Percentiles rank a stretch among this genome's conserved stretches.
These are phyloP conservation scores for Penaeus indicus DNA, from an alignment of 1,140 invertebrate genomes.

Conservation along the genomic window DNA sequence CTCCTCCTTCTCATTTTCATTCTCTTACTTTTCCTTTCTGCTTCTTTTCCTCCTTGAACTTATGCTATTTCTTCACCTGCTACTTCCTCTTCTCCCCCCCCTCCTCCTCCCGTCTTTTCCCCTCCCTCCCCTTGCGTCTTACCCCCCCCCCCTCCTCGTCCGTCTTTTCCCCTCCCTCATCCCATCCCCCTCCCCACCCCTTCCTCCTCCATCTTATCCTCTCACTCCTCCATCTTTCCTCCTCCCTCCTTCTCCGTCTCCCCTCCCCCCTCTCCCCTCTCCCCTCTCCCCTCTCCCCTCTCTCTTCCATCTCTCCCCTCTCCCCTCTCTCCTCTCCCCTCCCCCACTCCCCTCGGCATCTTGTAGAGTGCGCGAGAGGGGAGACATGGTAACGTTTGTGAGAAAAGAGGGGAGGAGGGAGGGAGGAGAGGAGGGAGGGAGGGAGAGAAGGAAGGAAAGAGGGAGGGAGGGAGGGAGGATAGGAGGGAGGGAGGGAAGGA, in stretches of 20 bases:
- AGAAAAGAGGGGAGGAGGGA: not conserved
- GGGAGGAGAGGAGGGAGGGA: not conserved
- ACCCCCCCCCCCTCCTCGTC: not conserved
- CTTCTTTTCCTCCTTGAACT: too few relatives aligned
- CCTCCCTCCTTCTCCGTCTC: constrained; percentile 35
- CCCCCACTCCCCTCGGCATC: not conserved
- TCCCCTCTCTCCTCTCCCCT: constrained; percentile 6
- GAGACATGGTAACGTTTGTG: too few relatives aligned
- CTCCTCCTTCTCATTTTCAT: too few relatives aligned
- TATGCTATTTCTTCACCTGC: too few relatives aligned
- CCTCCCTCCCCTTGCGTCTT: not conserved
- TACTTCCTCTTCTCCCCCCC: too few relatives aligned
- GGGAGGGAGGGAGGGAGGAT: not conserved
- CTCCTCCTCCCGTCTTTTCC: too few relatives aligned
- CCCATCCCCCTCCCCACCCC: too few relatives aligned
- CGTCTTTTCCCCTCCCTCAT: not conserved
- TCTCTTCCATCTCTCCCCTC: not conserved
- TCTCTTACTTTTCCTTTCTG: too few relatives aligned
- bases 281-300: not conserved
- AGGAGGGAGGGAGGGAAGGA: not conserved
- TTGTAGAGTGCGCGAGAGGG: too few relatives aligned
- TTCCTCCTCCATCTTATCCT: not conserved
- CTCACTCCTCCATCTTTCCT: not conserved
- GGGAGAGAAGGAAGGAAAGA: not conserved
- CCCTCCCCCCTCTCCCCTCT: constrained; percentile 40